Conservation (phyloP, 1,140 invertebrate genomes). For the Heliothis subflexa region DNA sequence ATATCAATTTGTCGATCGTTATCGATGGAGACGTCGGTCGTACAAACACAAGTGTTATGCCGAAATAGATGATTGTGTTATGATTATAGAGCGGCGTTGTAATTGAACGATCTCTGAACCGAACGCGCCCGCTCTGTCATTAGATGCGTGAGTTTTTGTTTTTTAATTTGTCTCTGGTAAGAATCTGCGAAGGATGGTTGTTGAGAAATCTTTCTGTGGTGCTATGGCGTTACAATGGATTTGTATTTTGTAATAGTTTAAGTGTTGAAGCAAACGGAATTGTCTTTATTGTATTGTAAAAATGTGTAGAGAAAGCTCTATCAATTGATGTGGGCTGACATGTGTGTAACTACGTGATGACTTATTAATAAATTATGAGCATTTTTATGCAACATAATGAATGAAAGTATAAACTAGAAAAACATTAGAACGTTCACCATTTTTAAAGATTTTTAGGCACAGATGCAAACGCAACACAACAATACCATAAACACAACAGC, state of each 20-base stretch:
- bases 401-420: neutral
- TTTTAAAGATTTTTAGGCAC: neutral
- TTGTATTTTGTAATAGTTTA: neutral
- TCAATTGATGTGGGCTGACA: no score
- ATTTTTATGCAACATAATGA: no score
- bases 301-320: no score
- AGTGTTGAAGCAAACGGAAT: no score
- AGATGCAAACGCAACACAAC: neutral
- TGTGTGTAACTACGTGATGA: no score
- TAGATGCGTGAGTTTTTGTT: constrained; percentile 62
- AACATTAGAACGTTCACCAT: neutral
- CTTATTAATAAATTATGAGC: no score
- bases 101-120: constrained; percentile 72
- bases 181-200: constrained; percentile 40
- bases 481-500: neutral
- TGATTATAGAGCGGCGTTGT: constrained; percentile 77
- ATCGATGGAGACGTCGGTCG: constrained; percentile 46
- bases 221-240: constrained; percentile 3
- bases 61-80: constrained; percentile 72
- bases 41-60: constrained; percentile 54
- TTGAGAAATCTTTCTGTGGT: constrained; percentile 33
- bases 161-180: constrained; percentile 57
- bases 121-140: constrained; percentile 63
- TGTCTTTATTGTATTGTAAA: no score
- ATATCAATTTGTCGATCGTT: constrained; percentile 47